Base-by-base conservation (phyloP, 35 echinoderm and acorn worm species). In the Apostichopus japonicus region DNA sequence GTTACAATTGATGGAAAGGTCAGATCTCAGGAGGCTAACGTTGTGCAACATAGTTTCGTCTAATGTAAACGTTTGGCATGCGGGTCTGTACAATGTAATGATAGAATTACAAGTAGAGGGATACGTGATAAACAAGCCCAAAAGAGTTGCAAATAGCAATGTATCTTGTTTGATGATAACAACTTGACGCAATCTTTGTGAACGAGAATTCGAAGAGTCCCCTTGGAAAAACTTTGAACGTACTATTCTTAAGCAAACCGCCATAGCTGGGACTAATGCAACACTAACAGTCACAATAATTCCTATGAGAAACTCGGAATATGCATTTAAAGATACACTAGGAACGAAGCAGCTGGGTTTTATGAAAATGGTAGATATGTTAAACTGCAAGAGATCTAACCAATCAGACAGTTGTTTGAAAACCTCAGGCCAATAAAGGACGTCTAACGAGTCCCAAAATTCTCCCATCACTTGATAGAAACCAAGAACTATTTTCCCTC, bases 121-220 rank as follows among this genome's bases (percentile, higher is more conserved):
- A 27, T 94, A 94, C 10, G 90, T 91, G 2, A 94, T 54, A 63
- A 77, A 94, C 19, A 94, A 79, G 22, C 61, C 52, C 19, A 91
- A 21, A 4, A 90, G 53, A 10, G 90, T 5, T 6, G 90, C 79
- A 33, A 33, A 33, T 33, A 33, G 27, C 27, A 33, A 33, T 33
- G 27, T 33, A 33, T 33, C 27, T 33, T 33, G 27, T 33, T 33
- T 33, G 5, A 80, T 54, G 59, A 19, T 19, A 73, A 73, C 6
- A 13, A 15, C 6, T 16, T 19, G 1, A 3, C 16, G 71, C 6
- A n/a, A 17, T 19, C 6, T 73, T 73, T 73, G 71, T 33, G 27
- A 33, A 33, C 27, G 27, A 33, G 27, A 33, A 33, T 1, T 33
- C 27, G 27, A 33, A 33, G 27, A 33, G 27, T 33, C 27, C 27